Evolutionary conservation across 2,888 invertebrate genomes (phyloP).

Genomic region (Allygus modestus): DNA sequence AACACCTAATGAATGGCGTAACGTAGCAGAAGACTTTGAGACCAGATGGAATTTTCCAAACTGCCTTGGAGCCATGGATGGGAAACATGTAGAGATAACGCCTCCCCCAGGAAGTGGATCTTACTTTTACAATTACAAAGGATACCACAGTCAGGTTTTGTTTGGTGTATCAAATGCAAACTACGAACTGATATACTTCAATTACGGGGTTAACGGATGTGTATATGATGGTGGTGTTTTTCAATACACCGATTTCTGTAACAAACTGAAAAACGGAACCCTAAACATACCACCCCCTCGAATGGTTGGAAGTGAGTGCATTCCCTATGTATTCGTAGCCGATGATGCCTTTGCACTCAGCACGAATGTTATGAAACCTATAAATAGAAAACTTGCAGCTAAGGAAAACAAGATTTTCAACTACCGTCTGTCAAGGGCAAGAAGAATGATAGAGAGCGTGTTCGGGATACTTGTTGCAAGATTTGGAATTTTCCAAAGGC

Average conservation of each 20-base stretch:
- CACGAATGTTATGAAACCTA: conserved; percentile 60
- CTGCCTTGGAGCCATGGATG: conserved; percentile 40
- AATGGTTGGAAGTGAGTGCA: conserved; percentile 16
- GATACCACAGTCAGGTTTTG: conserved; percentile 64
- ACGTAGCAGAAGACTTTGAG: conserved; percentile 55
- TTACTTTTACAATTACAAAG: conserved; percentile 66
- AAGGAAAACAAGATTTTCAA: conserved; percentile 59
- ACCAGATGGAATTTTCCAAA: conserved; percentile 63
- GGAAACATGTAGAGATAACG: conserved; percentile 57
- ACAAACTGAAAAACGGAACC: conserved; percentile 61
- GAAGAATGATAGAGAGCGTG: conserved; percentile 60
- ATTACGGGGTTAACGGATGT: conserved; percentile 58
- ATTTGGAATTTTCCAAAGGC: conserved; percentile 46
- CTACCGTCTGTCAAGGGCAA: conserved; percentile 61
- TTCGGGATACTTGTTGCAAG: conserved; percentile 59
- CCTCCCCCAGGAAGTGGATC: conserved; percentile 64
- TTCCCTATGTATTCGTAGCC: conserved; percentile 61
- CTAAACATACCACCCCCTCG: conserved; percentile 40
- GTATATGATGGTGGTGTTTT: conserved; percentile 60
- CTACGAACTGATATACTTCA: conserved; percentile 61
- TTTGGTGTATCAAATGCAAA: conserved; percentile 61
- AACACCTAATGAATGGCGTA: conserved; percentile 31
- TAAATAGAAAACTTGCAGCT: conserved; percentile 50
- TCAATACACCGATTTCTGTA: conserved; percentile 55
- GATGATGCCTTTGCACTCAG: conserved; percentile 59